A percentile compares a stretch with the other conserved stretches of the same genome.
Conservation (phyloP, 2,797 vertebrate genomes). For the Manis pentadactyla region DNA sequence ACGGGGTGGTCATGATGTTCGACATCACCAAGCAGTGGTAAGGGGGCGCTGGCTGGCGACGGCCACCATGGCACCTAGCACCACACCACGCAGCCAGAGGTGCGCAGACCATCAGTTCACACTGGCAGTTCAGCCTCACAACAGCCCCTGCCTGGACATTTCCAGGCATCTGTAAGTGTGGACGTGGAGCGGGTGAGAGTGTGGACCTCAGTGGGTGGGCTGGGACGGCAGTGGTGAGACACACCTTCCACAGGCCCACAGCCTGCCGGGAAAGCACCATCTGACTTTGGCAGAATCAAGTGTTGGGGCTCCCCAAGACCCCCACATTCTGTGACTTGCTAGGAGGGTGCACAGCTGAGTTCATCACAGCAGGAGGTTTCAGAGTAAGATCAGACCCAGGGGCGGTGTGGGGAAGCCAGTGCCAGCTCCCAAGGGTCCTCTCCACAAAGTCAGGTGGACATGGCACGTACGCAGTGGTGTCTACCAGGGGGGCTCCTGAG, state of each 20-base stretch:
- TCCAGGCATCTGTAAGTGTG: rapidly evolving
- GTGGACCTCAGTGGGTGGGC: not conserved
- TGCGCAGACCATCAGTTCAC: rapidly evolving
- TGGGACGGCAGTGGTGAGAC: rapidly evolving
- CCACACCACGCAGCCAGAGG: rapidly evolving
- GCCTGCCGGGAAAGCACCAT: not conserved
- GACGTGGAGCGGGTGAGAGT: not conserved
- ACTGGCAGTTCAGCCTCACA: not conserved
- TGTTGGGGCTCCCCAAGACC: not conserved
- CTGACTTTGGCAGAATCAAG: too few relatives aligned
- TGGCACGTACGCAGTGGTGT: not conserved
- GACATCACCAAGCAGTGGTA: conserved; percentile 99
- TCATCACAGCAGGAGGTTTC: not conserved
- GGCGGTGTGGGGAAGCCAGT: not conserved
- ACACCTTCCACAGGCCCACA: not conserved
- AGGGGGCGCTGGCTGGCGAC: conserved; percentile 50
- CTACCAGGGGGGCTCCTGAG: not conserved
- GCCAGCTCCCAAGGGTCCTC: not conserved
- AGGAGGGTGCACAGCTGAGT: not conserved
- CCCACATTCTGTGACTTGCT: too few relatives aligned
- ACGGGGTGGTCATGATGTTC: conserved; percentile 99
- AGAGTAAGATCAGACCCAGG: not conserved
- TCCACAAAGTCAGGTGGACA: not conserved
- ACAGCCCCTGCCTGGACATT: rapidly evolving
- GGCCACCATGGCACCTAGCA: rapidly evolving